Evolutionary conservation across 2,888 invertebrate species (phyloP), one percentile per base, ranked within the genome.

Genomic region (Dryococelus australis): DNA sequence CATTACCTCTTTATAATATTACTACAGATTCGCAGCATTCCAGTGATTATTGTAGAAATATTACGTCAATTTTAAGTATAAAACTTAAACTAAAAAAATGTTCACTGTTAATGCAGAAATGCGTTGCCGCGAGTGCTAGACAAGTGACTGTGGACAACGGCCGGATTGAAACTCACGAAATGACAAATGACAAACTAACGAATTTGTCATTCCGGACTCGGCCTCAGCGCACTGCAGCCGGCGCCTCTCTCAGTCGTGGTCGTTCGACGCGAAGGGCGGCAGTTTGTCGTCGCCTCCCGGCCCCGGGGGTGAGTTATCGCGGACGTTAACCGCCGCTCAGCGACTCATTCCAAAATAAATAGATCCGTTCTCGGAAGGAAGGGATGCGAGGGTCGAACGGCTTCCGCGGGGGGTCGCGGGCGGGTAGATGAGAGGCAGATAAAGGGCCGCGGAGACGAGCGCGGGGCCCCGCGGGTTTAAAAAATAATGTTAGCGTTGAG

Each of bases 401-500:
- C 65, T 65, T 24, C 47, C 47, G 65, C 65, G 24, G 65, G 20
- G 51, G 65, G 20, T 47, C 1, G 65, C 24, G 65, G 65, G 65
- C 13, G 65, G 20, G 65, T 6, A 65, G 20, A 65, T 24, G 20
- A n/a, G 65, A 10, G 47, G 65, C 20, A n/a, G 65, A 65, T n/a
- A n/a, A 65, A 65, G 65, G 65, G 65, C 24, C 8, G 65, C 24
- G 24, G n/a, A 65, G 65, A 65, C 65, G 65, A 6, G 47, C 65
- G 47, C 47, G 47, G 47, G 47, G 47, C 47, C 8, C 12, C 8
- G 47, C 47, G 47, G 47, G 2, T 47, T 47, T n/a, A n/a, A 65
- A 65, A 65, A 65, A 65, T 65, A 65, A 65, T 65, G 65, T 65
- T 65, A n/a, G n/a, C 16, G 65, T 65, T 65, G 65, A 65, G 65